Percentiles rank a stretch among this genome's conserved stretches.
Conservation (phyloP, 1,140 invertebrate genomes). For the Heliothis virescens region DNA sequence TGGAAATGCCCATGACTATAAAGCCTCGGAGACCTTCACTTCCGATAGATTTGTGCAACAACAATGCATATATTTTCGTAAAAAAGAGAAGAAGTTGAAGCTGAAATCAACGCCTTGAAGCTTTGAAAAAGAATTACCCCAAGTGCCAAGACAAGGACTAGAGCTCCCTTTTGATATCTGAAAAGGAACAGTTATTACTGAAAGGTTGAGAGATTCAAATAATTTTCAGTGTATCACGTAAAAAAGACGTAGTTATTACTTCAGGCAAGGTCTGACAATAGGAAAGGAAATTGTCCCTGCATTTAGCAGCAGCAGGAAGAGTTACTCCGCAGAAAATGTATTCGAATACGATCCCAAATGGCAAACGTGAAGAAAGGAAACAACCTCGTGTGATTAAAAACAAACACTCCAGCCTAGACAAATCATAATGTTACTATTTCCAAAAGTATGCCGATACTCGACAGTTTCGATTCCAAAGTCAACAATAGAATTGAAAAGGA, state of each 20-base stretch:
- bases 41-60: slow-evolving; percentile 89
- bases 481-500: slow-evolving; percentile 88
- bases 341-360: slow-evolving; percentile 92
- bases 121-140: slow-evolving; percentile 79
- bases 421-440: slow-evolving; percentile 60
- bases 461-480: slow-evolving; percentile 80
- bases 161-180: slow-evolving; percentile 76
- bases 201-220: slow-evolving; percentile 55
- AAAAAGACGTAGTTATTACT: slow-evolving; percentile 59
- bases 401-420: slow-evolving; percentile 61
- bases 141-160: slow-evolving; percentile 79
- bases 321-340: slow-evolving; percentile 92
- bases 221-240: slow-evolving; percentile 59
- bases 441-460: slow-evolving; percentile 75
- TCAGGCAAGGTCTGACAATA: slow-evolving; percentile 56
- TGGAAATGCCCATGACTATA: slow-evolving; percentile 56
- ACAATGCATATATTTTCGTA: slow-evolving; percentile 89
- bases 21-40: slow-evolving; percentile 86
- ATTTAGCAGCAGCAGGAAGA: slow-evolving; percentile 87
- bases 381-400: slow-evolving; percentile 92
- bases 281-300: slow-evolving; percentile 63
- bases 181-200: slow-evolving; percentile 60
- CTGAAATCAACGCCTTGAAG: slow-evolving; percentile 88
- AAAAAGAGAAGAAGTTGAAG: slow-evolving; percentile 89
- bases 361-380: slow-evolving; percentile 91